A percentile compares a stretch with the other conserved stretches of the same genome.
Conservation (phyloP, 2,797 vertebrate genomes). For the Octomys mimax region DNA sequence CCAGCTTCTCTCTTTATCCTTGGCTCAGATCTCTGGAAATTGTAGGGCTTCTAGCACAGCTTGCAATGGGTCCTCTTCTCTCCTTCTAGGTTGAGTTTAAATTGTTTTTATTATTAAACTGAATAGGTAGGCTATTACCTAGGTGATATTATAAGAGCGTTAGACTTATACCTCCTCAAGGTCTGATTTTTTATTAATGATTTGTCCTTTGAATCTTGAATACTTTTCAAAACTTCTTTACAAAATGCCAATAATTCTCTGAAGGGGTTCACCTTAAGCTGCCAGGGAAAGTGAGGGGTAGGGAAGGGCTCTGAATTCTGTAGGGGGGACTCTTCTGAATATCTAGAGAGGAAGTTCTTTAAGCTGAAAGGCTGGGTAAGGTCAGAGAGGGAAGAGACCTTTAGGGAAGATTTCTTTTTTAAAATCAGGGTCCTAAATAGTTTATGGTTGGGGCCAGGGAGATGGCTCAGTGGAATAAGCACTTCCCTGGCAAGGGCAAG, state of each 20-base stretch:
- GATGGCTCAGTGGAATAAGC: too few species aligned
- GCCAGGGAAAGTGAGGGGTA: conserved; percentile 60
- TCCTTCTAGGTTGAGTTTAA: conserved; percentile 35
- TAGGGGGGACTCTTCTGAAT: not conserved
- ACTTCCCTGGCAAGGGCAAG: too few species aligned
- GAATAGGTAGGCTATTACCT: not conserved
- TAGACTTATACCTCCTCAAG: not conserved
- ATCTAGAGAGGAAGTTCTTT: conserved; percentile 61
- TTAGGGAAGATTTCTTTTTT: conserved; percentile 34
- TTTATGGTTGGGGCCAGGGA: too few species aligned
- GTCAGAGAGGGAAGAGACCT: not conserved
- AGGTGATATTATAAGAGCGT: not conserved
- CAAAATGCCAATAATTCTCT: conserved; percentile 71
- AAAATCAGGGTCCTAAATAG: not conserved
- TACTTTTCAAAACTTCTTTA: conserved; percentile 71
- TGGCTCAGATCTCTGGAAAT: not conserved
- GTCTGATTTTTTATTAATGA: conserved; percentile 64
- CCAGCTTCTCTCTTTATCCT: not conserved
- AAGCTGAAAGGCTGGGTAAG: conserved; percentile 27
- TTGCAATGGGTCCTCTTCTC: not conserved
- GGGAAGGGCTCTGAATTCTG: conserved; percentile 41
- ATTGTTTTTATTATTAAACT: not conserved
- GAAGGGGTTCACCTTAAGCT: conserved; percentile 69
- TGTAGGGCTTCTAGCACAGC: not conserved
- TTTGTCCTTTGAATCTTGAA: conserved; percentile 74